These are phyloP conservation scores for Blastobasis adustella DNA, from an alignment of 2,888 invertebrate species.

Conservation along the genomic window DNA sequence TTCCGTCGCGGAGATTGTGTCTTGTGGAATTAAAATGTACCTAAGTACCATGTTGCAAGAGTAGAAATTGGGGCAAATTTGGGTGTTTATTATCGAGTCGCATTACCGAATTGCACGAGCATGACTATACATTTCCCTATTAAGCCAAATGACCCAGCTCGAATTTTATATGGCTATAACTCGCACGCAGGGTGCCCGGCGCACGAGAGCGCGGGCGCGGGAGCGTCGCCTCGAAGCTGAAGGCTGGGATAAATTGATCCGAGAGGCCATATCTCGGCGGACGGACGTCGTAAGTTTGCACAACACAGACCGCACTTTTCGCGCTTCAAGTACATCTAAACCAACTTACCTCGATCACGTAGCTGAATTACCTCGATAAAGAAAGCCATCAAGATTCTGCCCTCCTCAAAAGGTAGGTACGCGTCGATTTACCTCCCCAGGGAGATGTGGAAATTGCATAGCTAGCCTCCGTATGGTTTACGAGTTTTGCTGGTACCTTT, in stretches of 20 bases:
- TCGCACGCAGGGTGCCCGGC: conserved; percentile 27
- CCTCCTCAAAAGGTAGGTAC: neutral
- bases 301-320: conserved; percentile 38
- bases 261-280: conserved; percentile 45
- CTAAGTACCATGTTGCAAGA: neutral
- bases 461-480: no score
- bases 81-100: conserved; percentile 21
- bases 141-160: conserved; percentile 46
- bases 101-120: conserved; percentile 32
- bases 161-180: conserved; percentile 52
- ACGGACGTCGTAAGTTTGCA: conserved; percentile 42
- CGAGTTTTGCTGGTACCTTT: no score
- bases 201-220: no score
- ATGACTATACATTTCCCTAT: conserved; percentile 36
- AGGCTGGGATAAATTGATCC: conserved; percentile 32
- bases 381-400: conserved; percentile 25
- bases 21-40: neutral
- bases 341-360: conserved; percentile 16
- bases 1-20: no score
- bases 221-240: neutral
- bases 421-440: neutral
- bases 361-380: conserved; percentile 21
- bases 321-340: conserved; percentile 33
- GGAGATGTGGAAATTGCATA: no score
- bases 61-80: conserved; percentile 11